A percentile compares a stretch with the other conserved stretches of the same genome.
phyloP scores from a whole-genome alignment of 2,888 invertebrate genomes.

The Eilema sororculum region DNA sequence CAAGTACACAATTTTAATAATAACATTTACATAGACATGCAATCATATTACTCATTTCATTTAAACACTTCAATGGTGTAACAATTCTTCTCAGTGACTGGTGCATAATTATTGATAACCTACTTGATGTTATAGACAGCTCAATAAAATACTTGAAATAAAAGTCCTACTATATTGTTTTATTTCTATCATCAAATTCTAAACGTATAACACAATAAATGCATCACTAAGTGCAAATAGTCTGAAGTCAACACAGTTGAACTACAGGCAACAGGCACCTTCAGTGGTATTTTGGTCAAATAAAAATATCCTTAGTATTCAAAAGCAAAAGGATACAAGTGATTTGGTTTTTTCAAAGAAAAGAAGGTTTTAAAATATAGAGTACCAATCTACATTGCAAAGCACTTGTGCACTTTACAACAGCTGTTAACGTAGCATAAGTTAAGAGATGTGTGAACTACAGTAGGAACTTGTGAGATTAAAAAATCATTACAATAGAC shows the following conservation, averaged over 20 bases:
- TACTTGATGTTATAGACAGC: constrained; percentile 1
- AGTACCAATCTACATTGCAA: too few relatives aligned
- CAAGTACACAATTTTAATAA: not conserved
- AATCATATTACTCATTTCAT: not conserved
- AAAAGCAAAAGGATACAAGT: not conserved
- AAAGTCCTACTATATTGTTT: constrained; percentile 1
- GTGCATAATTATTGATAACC: not conserved
- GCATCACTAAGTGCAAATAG: not conserved
- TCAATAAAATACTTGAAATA: constrained; percentile 6
- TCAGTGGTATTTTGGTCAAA: not conserved
- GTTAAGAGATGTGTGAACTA: too few relatives aligned
- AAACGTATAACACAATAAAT: not conserved
- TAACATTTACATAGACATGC: not conserved
- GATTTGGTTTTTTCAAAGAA: too few relatives aligned
- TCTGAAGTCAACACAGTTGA: not conserved
- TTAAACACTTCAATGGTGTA: not conserved
- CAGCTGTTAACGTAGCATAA: too few relatives aligned
- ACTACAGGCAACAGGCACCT: not conserved
- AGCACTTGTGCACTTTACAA: too few relatives aligned
- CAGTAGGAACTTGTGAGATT: not conserved
- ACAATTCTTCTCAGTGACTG: not conserved
- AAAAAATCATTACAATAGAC: too few relatives aligned
- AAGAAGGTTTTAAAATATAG: too few relatives aligned
- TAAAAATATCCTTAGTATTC: not conserved
- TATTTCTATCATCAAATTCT: not conserved